phyloP scores from a whole-genome alignment of 2,888 invertebrate species.

The Drosophila putrida region DNA sequence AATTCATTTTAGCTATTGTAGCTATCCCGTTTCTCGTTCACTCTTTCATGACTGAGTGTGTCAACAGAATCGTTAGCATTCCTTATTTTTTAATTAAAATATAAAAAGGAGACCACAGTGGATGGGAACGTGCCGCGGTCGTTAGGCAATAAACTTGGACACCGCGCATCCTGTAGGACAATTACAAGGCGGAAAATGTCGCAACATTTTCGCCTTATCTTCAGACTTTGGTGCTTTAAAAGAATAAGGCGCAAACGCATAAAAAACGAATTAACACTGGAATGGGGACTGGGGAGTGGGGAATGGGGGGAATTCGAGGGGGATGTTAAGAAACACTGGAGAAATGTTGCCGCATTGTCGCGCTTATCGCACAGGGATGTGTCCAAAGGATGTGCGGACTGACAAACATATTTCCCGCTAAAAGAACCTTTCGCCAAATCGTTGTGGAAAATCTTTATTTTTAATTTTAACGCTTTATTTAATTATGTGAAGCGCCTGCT shows the following conservation, averaged over 20 bases:
- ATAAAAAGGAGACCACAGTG: constrained; percentile 58
- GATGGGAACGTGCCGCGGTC: constrained; percentile 75
- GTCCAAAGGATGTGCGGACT: constrained; percentile 42
- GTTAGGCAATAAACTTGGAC: constrained; percentile 84
- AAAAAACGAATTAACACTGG: constrained; percentile 66
- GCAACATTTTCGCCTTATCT: constrained; percentile 74
- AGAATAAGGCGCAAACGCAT: constrained; percentile 59
- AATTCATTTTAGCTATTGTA: not conserved
- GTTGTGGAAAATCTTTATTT: constrained; percentile 73
- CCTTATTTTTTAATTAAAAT: constrained; percentile 63
- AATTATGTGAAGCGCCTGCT: constrained; percentile 76
- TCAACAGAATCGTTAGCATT: constrained; percentile 47
- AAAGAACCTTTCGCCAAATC: constrained; percentile 42
- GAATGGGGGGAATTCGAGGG: constrained; percentile 1
- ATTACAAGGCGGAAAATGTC: constrained; percentile 76
- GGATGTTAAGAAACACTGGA: constrained; percentile 18
- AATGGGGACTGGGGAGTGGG: not conserved
- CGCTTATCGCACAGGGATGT: constrained; percentile 48
- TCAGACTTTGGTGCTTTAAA: constrained; percentile 55
- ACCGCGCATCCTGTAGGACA: constrained; percentile 66
- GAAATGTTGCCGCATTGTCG: constrained; percentile 49
- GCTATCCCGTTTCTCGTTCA: not conserved
- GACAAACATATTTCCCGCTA: constrained; percentile 67
- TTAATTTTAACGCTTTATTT: constrained; percentile 83
- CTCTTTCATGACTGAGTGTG: constrained; percentile 36